A percentile compares a stretch with the other conserved stretches of the same genome.
phyloP scores from a whole-genome alignment of 2,113 vertebrate species.

The Triplophysa dalaica region DNA sequence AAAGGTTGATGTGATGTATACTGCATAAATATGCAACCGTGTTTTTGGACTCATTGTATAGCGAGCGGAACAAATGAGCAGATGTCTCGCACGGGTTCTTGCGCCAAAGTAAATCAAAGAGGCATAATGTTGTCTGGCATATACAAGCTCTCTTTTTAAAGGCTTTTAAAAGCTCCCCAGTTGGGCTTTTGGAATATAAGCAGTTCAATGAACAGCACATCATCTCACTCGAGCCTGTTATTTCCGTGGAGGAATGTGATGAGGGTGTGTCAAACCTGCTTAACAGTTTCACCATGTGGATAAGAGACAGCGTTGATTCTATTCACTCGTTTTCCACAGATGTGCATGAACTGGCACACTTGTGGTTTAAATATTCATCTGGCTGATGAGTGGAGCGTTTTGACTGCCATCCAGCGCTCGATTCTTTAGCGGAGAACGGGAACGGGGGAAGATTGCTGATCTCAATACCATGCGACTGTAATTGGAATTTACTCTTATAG shows the following conservation, averaged over 20 bases:
- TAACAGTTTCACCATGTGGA: constrained; percentile 12
- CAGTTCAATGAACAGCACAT: constrained; percentile 7
- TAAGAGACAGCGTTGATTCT: constrained; percentile 4
- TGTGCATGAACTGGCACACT: constrained; percentile 11
- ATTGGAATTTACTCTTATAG: constrained; percentile 33
- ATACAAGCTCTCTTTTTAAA: constrained; percentile 25
- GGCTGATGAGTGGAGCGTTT: constrained; percentile 19
- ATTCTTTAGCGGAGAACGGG: background rate
- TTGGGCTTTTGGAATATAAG: constrained; percentile 26
- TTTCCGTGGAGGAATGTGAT: constrained; percentile 30
- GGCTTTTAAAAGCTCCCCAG: constrained; percentile 14
- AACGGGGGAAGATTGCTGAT: background rate
- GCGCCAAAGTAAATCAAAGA: constrained; percentile 19
- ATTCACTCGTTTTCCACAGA: constrained; percentile 24
- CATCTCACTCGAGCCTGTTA: constrained; percentile 20
- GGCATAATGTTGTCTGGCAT: constrained; percentile 34
- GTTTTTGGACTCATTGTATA: constrained; percentile 20
- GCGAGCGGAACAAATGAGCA: constrained; percentile 41
- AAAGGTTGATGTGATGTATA: background rate
- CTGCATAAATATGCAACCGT: background rate
- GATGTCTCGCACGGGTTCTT: constrained; percentile 37
- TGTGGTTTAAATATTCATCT: constrained; percentile 45
- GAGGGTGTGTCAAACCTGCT: constrained; percentile 5
- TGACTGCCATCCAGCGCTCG: constrained; percentile 11
- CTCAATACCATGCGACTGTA: constrained; percentile 7